phyloP scores from a whole-genome alignment of 1,140 invertebrate species.

The Calliphora vicina region DNA sequence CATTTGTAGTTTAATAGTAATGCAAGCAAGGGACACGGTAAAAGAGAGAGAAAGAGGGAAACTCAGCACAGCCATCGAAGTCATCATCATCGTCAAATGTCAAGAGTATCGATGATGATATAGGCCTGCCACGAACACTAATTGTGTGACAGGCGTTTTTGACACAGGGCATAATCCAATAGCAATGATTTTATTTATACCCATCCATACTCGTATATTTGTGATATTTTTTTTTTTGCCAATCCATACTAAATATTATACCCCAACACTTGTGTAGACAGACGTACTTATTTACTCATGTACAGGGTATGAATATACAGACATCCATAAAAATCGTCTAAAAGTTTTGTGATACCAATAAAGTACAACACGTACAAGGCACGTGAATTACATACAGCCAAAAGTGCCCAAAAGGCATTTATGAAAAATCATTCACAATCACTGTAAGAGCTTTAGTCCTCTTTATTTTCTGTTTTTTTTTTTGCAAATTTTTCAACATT shows the following conservation, averaged over 20 bases:
- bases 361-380: slow-evolving; percentile 24
- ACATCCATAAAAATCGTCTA: not conserved
- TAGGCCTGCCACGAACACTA: slow-evolving; percentile 31
- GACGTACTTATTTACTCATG: not conserved
- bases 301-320: not conserved
- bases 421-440: slow-evolving; percentile 29
- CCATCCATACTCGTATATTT: not conserved
- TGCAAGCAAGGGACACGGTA: not conserved
- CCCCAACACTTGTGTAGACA: not conserved
- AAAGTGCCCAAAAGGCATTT: slow-evolving; percentile 30
- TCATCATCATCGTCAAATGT: not conserved
- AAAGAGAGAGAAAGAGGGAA: slow-evolving; percentile 7
- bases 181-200: not conserved
- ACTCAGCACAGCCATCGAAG: not conserved
- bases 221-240: not conserved
- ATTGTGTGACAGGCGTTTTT: slow-evolving; percentile 26
- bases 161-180: not conserved
- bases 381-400: slow-evolving; percentile 24
- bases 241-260: not conserved
- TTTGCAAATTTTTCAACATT: not conserved
- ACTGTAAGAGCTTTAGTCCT: not conserved
- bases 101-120: slow-evolving; percentile 14
- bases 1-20: not conserved
- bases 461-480: not conserved
- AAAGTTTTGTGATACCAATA: slow-evolving; percentile 23